Evolutionary conservation across 1,140 invertebrate genomes (phyloP), one percentile per base, ranked within the genome.

Genomic region (Diabrotica undecimpunctata): DNA sequence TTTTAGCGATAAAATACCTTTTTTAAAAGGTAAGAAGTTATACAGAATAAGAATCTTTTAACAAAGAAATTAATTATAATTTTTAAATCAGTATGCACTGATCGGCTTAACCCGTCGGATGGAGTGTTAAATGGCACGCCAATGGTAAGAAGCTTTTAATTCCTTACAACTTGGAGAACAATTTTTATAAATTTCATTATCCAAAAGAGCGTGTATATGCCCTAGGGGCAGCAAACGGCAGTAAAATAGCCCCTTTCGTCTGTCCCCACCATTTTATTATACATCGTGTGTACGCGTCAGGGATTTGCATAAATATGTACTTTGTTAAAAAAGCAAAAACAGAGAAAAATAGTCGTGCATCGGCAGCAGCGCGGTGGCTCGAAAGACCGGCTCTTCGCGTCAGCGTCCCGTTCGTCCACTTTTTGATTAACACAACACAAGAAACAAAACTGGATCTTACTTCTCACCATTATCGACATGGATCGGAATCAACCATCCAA

Each of bases 291-390:
- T 55, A 55, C 25, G 37, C 55, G 55, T n/a, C 55, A 57, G 12
- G 25, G 12, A 57, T 57, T 57, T 57, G 55, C 55, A 57, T 57
- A 57, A 57, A 57, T 57, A 57, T 57, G 55, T 57, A 57, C 55
- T 57, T 37, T 37, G 55, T 57, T 57, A 57, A 57, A 57, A 41
- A 37, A 57, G 55, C 38, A 57, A 57, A 57, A 57, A 57, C 37
- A 46, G 41, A 57, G 55, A 57, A 57, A 57, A 57, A 57, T 57
- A 37, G 41, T 46, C 41, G 41, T 6, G 8, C 41, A 10, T 46
- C 41, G 41, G 41, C 41, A 10, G n/a, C n/a, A n/a, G 41, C 41
- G n/a, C 41, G n/a, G 41, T 10, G 41, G 41, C 41, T 46, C 41
- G 41, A 46, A 46, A 46, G 41, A 46, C 41, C 41, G 41, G 41